Evolutionary conservation across 2,888 invertebrate genomes (phyloP).

Genomic region (Nomada hirtipes): DNA sequence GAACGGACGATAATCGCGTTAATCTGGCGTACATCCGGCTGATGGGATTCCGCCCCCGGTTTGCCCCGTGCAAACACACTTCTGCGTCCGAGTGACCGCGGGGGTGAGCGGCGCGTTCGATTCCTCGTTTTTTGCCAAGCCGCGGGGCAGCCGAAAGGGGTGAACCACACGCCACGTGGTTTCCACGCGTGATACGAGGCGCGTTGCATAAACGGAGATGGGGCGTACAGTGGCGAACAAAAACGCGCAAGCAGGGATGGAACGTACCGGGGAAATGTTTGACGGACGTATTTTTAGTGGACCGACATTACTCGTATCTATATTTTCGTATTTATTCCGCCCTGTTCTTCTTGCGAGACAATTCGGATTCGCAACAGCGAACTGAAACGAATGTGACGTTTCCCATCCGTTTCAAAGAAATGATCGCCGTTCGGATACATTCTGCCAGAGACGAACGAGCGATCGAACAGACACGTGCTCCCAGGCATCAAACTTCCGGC

Average conservation of each 20-base stretch:
- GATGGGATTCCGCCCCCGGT: conserved; percentile 67
- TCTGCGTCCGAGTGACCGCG: conserved; percentile 41
- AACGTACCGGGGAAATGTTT: neutral
- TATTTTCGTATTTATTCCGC: no score
- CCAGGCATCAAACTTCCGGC: neutral
- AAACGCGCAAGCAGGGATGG: neutral
- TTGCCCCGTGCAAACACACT: conserved; percentile 68
- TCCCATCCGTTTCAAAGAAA: no score
- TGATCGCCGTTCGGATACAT: no score
- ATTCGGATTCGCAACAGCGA: no score
- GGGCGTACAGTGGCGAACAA: neutral
- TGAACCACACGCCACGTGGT: conserved; percentile 68
- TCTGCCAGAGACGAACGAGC: no score
- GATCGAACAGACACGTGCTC: no score
- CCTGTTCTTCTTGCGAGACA: no score
- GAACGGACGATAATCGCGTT: conserved; percentile 71
- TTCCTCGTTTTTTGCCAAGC: conserved; percentile 46
- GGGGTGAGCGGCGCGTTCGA: conserved; percentile 57
- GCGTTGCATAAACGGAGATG: conserved; percentile 34
- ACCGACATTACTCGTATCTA: no score
- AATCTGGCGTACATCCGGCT: conserved; percentile 69
- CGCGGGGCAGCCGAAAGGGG: conserved; percentile 61
- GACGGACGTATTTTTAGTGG: no score
- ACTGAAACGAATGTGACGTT: no score
- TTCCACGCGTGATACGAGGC: conserved; percentile 63